phyloP scores from a whole-genome alignment of 2,888 invertebrate genomes.

The Molorchus minor region DNA sequence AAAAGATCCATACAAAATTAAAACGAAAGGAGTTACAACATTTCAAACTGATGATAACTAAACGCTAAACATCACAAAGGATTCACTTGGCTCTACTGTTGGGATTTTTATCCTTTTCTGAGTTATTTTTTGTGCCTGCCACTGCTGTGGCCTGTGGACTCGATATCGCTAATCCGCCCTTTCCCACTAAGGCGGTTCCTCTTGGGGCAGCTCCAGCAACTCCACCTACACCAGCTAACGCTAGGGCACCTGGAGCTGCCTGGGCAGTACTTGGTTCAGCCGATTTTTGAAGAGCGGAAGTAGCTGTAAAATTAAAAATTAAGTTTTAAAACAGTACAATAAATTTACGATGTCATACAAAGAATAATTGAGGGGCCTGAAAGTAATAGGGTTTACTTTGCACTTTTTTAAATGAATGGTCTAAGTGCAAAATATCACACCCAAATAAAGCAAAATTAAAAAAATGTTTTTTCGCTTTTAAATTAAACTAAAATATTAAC shows the following conservation, averaged over 20 bases:
- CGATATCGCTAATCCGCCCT: constrained; percentile 63
- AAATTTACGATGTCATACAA: too few relatives aligned
- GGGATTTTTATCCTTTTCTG: constrained; percentile 35
- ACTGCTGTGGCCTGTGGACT: constrained; percentile 66
- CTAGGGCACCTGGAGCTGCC: constrained; percentile 64
- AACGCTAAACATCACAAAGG: not conserved
- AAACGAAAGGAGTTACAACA: not conserved
- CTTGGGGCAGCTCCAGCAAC: constrained; percentile 64
- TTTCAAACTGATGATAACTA: too few relatives aligned
- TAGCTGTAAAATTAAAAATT: constrained; percentile 1
- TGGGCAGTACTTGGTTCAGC: constrained; percentile 62
- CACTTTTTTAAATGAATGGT: too few relatives aligned
- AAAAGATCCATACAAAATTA: too few relatives aligned
- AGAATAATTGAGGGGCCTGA: too few relatives aligned
- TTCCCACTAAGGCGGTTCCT: constrained; percentile 65
- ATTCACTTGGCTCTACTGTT: constrained; percentile 22
- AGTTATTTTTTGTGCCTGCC: constrained; percentile 57
- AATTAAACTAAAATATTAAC: too few relatives aligned
- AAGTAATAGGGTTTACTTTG: too few relatives aligned
- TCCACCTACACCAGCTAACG: constrained; percentile 65
- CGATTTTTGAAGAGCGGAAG: constrained; percentile 32
- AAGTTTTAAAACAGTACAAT: too few relatives aligned
- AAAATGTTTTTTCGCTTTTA: too few relatives aligned
- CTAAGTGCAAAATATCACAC: too few relatives aligned
- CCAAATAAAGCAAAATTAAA: too few relatives aligned